Base-by-base conservation (phyloP, 2,888 invertebrate species). In the Drosophila fulvimacula region DNA sequence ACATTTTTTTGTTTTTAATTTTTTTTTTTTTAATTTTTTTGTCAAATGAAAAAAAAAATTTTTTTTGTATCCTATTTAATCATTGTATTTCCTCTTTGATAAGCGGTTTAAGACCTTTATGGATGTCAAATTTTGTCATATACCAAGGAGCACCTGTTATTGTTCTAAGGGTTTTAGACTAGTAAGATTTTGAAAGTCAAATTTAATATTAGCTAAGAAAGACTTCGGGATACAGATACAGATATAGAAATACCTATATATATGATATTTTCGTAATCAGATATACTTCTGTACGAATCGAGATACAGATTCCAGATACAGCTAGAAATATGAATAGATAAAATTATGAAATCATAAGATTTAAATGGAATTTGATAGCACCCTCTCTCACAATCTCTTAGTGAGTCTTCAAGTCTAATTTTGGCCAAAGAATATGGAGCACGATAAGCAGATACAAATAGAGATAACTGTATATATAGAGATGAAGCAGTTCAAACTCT, bases 401-500 rank as follows among this genome's bases (percentile, higher is more conserved):
- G 34, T n/a, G 17, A 39, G 15, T 15, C 24, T n/a, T 21, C 24
- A 34, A 9, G 6, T 7, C 38, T n/a, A 3, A n/a, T 27, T 27
- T 2, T 1, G 7, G 11, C 1, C 27, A 39, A 27, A 27, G 38
- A 13, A 19, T 27, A 5, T 30, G 34, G 21, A 51, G 21, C 30
- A 13, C 17, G 53, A 55, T 55, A 55, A 55, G 53, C 15, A 11
- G 15, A 62, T 58, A 10, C 38, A 48, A 59, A 19, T 21, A 32
- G 24, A 57, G 10, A 46, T 21, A 34, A 58, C 9, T 21, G 13
- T 17, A 24, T 17, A 17, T 41, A 5, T 24, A 55, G 27, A 58
- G 30, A 58, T 10, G 39, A 19, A 38, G 10, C 32, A n/a, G 24
- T 11, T 36, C 36, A 51, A 10, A 36, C 24, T 21, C n/a, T 15